Base-by-base conservation (phyloP, 2,797 vertebrate species). In the Gymnocypris eckloni region DNA sequence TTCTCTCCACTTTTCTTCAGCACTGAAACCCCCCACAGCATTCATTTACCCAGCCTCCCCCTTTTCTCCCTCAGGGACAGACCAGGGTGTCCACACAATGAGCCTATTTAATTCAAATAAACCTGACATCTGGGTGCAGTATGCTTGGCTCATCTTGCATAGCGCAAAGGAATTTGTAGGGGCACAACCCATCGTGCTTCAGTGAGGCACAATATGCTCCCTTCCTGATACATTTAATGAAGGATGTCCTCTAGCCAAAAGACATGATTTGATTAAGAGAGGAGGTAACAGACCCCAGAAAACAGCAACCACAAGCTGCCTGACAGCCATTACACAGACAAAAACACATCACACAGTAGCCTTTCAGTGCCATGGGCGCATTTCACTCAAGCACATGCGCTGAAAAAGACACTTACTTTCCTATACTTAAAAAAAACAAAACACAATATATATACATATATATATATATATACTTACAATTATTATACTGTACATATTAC, bases 51-150 rank as follows among this genome's bases (percentile, higher is more conserved):
- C 77, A 79, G 48, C 61, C 64, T 69, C 22, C 72, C 59, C 33
- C 33, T 45, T 54, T 77, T 72, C 39, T 71, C 86, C 92, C 92
- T 88, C 59, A 86, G 91, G 92, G 94, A 95, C 92, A 90, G 91
- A 92, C 93, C 90, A 28, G 93, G 95, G 94, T 92, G 94, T 92
- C 6, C 91, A 88, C 93, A 96, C 96, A 97, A 96, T 95, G 94
- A 93, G 95, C 92, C 94, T 95, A 95, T 92, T 97, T 96, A 96
- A 96, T 96, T 95, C 92, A 95, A 95, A 95, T 96, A 88, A 96
- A 59, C 94, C 94, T 96, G 96, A 96, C 96, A 97, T 97, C 96
- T 97, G 96, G 93, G 92, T 94, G 94, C 94, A 94, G 93, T 93
- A 95, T 95, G 92, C 94, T 93, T 86, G 90, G 90, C 94, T 94